Percentiles rank a stretch among this genome's conserved stretches.
Conservation (phyloP, 2,797 vertebrate genomes). For the Molothrus ater region DNA sequence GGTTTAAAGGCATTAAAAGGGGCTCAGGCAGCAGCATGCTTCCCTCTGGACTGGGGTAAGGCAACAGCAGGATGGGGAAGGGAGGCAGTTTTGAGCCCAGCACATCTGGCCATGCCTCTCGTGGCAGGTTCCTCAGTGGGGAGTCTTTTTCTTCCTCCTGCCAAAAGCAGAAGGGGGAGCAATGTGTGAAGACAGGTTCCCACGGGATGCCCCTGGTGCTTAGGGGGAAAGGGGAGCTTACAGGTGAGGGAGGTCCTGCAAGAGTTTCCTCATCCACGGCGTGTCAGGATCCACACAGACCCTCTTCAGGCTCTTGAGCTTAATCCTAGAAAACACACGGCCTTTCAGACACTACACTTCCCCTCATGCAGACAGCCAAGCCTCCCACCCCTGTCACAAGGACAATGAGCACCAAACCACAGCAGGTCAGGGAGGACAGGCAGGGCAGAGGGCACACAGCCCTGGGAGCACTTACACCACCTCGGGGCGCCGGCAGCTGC, state of each 20-base stretch:
- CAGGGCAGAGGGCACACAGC: fast-evolving
- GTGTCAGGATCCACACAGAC: constrained; percentile 42
- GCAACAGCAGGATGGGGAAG: fast-evolving
- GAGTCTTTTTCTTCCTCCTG: constrained; percentile 50
- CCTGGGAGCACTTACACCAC: constrained; percentile 37
- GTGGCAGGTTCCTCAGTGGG: background rate
- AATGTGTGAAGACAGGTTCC: fast-evolving
- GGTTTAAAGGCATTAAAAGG: background rate
- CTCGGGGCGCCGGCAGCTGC: constrained; percentile 54
- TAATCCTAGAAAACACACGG: background rate
- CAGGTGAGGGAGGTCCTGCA: background rate
- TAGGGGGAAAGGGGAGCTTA: background rate
- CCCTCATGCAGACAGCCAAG: background rate
- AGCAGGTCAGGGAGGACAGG: fast-evolving
- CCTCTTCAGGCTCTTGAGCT: background rate
- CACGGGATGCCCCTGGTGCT: fast-evolving
- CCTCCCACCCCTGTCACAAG: fast-evolving
- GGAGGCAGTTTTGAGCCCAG: background rate
- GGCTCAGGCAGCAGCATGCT: fast-evolving
- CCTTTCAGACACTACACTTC: background rate
- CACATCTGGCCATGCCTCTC: fast-evolving
- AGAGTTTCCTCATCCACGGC: background rate
- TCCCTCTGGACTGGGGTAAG: fast-evolving
- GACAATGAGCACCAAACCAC: fast-evolving
- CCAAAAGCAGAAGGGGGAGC: background rate